phyloP scores from a whole-genome alignment of 2,888 invertebrate genomes.

The Thysanoteuthis rhombus region DNA sequence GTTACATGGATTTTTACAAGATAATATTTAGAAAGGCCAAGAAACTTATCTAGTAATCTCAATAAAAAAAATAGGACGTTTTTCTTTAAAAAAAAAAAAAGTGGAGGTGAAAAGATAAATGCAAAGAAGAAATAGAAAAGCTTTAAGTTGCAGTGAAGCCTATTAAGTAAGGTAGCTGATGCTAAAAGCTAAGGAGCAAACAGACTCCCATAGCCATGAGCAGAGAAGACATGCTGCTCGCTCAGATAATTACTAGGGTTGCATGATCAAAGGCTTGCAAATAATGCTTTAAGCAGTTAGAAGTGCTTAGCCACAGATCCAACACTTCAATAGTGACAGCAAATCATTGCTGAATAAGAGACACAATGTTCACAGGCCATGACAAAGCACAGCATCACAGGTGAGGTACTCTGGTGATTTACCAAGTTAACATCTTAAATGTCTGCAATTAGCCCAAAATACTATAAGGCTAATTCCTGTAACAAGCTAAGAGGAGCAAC shows the following conservation, averaged over 20 bases:
- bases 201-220: neutral
- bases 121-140: neutral
- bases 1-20: no score
- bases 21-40: neutral
- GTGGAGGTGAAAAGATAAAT: no score
- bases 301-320: neutral
- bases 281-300: conserved; percentile 16
- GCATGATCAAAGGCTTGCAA: conserved; percentile 18
- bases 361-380: neutral
- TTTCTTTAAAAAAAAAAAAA: neutral
- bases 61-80: neutral
- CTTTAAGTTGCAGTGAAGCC: conserved; percentile 19
- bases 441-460: neutral
- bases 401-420: neutral
- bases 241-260: conserved; percentile 23
- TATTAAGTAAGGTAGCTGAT: neutral
- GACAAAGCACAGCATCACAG: neutral
- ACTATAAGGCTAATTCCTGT: neutral
- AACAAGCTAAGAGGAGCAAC: neutral
- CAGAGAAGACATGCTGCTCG: neutral
- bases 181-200: neutral
- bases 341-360: neutral
- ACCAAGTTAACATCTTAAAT: neutral
- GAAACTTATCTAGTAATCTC: neutral
- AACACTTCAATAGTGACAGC: conserved; percentile 13